These are phyloP conservation scores for Nomada goodeniana DNA, from an alignment of 2,888 invertebrate species.

Conservation along the genomic window DNA sequence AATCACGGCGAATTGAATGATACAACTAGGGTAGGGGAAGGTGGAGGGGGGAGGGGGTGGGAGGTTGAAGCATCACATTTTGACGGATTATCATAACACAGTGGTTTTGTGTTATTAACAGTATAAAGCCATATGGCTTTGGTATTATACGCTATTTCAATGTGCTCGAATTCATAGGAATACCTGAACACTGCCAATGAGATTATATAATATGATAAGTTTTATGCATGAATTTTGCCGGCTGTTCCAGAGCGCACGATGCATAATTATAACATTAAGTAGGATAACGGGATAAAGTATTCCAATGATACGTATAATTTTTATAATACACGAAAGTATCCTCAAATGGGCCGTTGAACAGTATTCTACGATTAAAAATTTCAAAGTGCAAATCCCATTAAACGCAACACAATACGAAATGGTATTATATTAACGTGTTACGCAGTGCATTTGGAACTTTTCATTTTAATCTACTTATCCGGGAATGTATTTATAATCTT, in stretches of 20 bases:
- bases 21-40: slow-evolving; percentile 54
- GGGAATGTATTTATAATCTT: too few species aligned
- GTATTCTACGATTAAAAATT: too few species aligned
- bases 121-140: slow-evolving; percentile 65
- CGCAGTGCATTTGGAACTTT: too few species aligned
- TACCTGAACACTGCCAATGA: slow-evolving; percentile 53
- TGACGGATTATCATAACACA: slow-evolving; percentile 74
- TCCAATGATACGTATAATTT: not conserved
- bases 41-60: slow-evolving; percentile 28
- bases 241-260: slow-evolving; percentile 1
- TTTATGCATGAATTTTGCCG: slow-evolving; percentile 38
- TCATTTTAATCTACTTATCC: too few species aligned
- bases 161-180: slow-evolving; percentile 61
- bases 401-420: too few species aligned
- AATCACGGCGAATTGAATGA: slow-evolving; percentile 71
- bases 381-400: not conserved
- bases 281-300: not conserved
- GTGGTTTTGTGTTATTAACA: slow-evolving; percentile 73
- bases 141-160: slow-evolving; percentile 68
- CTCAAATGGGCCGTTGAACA: too few species aligned
- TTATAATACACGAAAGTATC: not conserved
- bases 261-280: slow-evolving; percentile 8
- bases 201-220: slow-evolving; percentile 50
- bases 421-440: too few species aligned
- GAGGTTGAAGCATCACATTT: slow-evolving; percentile 62